These are phyloP conservation scores for Mormoops blainvillei DNA, from an alignment of 2,113 vertebrate species.

Conservation along the genomic window DNA sequence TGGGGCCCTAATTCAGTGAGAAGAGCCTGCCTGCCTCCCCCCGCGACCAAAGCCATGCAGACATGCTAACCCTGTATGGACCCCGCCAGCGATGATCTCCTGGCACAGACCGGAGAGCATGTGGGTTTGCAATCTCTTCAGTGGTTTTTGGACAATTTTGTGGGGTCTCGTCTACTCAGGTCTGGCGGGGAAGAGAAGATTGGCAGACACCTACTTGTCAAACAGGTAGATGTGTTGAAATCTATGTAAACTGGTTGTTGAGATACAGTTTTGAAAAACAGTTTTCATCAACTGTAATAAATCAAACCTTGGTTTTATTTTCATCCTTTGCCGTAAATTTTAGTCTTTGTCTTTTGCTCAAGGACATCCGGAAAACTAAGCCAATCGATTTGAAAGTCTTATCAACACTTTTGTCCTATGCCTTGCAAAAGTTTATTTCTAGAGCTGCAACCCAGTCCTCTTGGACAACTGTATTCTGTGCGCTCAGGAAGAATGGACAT, in stretches of 20 bases:
- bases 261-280: background rate
- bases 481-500: background rate
- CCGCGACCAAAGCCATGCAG: background rate
- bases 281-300: background rate
- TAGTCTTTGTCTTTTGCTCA: background rate
- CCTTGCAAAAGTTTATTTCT: background rate
- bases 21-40: background rate
- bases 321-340: background rate
- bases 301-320: background rate
- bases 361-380: background rate
- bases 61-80: background rate
- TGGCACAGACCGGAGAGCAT: background rate
- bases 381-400: background rate
- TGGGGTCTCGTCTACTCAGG: background rate
- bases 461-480: background rate
- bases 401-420: background rate
- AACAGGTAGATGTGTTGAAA: background rate
- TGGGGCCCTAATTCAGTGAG: background rate
- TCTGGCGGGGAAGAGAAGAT: background rate
- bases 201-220: background rate
- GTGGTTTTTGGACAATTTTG: background rate
- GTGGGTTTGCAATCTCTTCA: background rate
- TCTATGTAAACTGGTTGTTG: background rate
- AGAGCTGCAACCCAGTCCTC: background rate
- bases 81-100: background rate